Evolutionary conservation across 2,113 vertebrate species (phyloP).

Genomic region (Lycaon pictus): DNA sequence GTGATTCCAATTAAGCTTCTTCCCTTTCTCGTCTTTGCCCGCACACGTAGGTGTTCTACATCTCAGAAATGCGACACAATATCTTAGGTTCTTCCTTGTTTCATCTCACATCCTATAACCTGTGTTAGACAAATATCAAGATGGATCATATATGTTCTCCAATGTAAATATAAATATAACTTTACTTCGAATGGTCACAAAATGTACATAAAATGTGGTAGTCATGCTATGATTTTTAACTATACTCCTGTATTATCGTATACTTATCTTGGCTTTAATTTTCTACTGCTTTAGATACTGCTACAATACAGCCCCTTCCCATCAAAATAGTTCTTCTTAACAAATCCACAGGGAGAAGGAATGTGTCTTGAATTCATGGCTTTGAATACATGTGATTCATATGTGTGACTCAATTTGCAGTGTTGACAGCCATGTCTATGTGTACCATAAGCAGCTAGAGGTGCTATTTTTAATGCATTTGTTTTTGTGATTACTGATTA

Average conservation of each 20-base stretch:
- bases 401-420: not conserved
- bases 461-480: not conserved
- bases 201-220: not conserved
- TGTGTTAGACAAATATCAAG: not conserved
- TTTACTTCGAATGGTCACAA: not conserved
- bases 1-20: not conserved
- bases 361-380: not conserved
- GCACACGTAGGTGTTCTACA: not conserved
- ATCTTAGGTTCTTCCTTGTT: not conserved
- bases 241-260: not conserved
- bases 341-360: not conserved
- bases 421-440: not conserved
- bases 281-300: not conserved
- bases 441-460: not conserved
- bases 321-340: constrained; percentile 18
- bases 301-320: no score
- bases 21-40: not conserved
- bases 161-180: not conserved
- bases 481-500: not conserved
- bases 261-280: not conserved
- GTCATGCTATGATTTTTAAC: not conserved
- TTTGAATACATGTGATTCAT: not conserved
- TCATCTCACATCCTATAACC: not conserved
- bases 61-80: not conserved
- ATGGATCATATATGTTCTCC: not conserved